phyloP scores from a whole-genome alignment of 2,888 invertebrate species.

The Cheilosia vulpina region DNA sequence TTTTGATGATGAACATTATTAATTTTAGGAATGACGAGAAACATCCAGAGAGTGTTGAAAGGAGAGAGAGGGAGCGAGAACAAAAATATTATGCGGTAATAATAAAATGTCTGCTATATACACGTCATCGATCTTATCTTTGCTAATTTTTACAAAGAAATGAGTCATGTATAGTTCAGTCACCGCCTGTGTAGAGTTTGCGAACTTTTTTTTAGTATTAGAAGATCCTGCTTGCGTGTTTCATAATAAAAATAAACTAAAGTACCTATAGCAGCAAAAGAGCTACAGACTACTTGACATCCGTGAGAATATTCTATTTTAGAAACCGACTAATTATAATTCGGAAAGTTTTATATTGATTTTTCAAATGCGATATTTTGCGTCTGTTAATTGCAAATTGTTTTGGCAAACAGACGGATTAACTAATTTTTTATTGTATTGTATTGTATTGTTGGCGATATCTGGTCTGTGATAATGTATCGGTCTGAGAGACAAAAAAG shows the following conservation, averaged over 20 bases:
- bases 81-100: background rate
- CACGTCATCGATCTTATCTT: constrained; percentile 25
- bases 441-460: background rate
- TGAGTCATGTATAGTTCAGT: constrained; percentile 37
- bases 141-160: constrained; percentile 6
- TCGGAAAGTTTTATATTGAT: background rate
- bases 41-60: too few species aligned
- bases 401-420: background rate
- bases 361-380: constrained; percentile 8
- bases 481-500: too few species aligned
- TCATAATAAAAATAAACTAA: constrained; percentile 12
- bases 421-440: background rate
- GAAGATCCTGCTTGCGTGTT: background rate
- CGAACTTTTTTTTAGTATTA: constrained; percentile 10
- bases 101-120: constrained; percentile 8
- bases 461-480: too few species aligned
- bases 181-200: constrained; percentile 15
- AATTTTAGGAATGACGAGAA: background rate
- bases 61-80: background rate
- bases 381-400: constrained; percentile 10
- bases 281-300: constrained; percentile 25
- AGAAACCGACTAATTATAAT: constrained; percentile 12
- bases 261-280: background rate
- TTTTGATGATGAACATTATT: background rate
- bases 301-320: constrained; percentile 41